Percentiles rank a stretch among this genome's conserved stretches.
These are phyloP conservation scores for Andinoacara biseriatus DNA, from an alignment of 2,113 vertebrate species.

Conservation along the genomic window DNA sequence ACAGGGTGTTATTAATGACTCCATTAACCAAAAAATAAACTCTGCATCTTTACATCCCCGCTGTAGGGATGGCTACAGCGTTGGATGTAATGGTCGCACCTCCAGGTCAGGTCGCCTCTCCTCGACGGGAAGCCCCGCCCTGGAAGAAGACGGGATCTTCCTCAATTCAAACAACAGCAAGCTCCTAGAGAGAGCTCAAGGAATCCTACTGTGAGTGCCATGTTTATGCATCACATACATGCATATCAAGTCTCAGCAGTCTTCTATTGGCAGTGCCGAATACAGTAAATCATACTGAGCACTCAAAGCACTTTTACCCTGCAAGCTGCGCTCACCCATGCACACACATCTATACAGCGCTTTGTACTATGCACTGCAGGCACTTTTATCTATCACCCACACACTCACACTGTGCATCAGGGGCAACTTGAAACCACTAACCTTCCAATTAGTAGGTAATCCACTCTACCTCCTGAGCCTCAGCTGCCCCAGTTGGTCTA, in stretches of 20 bases:
- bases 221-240: neutral
- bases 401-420: neutral
- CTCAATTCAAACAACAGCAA: slow-evolving; percentile 90
- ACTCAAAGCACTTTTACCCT: neutral
- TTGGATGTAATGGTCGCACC: slow-evolving; percentile 85
- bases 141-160: slow-evolving; percentile 94
- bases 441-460: slow-evolving; percentile 4
- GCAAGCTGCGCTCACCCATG: neutral
- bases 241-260: neutral
- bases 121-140: slow-evolving; percentile 73
- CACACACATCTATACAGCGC: neutral
- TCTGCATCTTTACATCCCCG: neutral
- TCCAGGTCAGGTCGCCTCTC: slow-evolving; percentile 80
- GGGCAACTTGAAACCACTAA: neutral
- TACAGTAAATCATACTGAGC: neutral
- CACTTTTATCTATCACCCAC: neutral
- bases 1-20: neutral
- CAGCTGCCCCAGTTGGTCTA: neutral
- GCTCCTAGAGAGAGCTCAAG: slow-evolving; percentile 94
- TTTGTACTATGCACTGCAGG: neutral
- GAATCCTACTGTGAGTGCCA: slow-evolving; percentile 91
- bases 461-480: neutral
- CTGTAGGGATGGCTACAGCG: slow-evolving; percentile 72
- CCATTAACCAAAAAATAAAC: neutral
- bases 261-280: neutral